Evolutionary conservation across 2,113 vertebrate genomes (phyloP).

Genomic region (Dipodomys stephensi): DNA sequence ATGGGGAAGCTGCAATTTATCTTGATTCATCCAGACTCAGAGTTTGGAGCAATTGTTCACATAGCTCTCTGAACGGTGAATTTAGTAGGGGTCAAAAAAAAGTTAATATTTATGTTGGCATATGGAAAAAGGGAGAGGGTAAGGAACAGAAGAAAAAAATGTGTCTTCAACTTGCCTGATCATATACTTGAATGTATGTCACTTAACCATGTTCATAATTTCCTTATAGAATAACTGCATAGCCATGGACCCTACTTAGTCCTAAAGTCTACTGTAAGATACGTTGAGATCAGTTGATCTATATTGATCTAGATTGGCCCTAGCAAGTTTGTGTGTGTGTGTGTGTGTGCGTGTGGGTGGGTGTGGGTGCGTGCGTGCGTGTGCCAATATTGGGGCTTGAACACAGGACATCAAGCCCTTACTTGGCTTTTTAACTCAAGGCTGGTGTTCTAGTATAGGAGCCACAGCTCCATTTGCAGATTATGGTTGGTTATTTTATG

Average conservation of each 20-base stretch:
- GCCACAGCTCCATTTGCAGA: too few species aligned
- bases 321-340: too few species aligned
- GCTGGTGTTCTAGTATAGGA: too few species aligned
- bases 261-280: not conserved
- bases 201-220: not conserved
- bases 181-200: not conserved
- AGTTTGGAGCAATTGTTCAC: not conserved
- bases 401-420: too few species aligned
- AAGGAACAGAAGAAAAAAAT: not conserved
- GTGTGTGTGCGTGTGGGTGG: too few species aligned
- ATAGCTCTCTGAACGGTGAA: not conserved
- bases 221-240: not conserved
- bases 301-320: not conserved
- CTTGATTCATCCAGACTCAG: not conserved
- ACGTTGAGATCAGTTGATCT: not conserved
- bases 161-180: not conserved
- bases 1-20: constrained; percentile 18
- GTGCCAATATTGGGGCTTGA: too few species aligned
- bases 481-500: too few species aligned
- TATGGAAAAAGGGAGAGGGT: not conserved
- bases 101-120: not conserved
- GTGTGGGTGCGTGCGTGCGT: too few species aligned
- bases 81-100: not conserved
- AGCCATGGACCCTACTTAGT: not conserved
- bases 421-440: too few species aligned